These are phyloP conservation scores for Thinocorus orbignyianus DNA, from an alignment of 2,113 vertebrate species.

Conservation along the genomic window DNA sequence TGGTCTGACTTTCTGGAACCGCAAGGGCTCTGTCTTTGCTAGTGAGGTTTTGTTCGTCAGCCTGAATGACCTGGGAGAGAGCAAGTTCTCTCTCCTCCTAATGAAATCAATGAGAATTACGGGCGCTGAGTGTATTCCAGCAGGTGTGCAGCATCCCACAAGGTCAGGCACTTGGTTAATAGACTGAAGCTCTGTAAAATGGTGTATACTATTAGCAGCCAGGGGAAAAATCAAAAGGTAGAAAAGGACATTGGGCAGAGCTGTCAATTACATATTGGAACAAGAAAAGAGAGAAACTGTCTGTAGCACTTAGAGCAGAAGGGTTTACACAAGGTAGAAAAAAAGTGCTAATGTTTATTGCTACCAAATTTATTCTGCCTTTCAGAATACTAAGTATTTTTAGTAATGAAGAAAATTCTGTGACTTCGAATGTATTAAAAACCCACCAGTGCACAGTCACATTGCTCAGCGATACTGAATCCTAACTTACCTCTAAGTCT, in stretches of 20 bases:
- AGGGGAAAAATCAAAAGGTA: constrained; percentile 45
- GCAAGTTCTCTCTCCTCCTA: constrained; percentile 12
- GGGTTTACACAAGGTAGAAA: neutral
- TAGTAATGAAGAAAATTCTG: neutral
- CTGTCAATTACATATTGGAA: constrained; percentile 41
- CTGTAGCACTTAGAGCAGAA: constrained; percentile 1
- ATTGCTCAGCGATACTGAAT: neutral
- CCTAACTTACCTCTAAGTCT: neutral
- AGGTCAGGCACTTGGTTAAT: constrained; percentile 59
- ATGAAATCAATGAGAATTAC: constrained; percentile 62
- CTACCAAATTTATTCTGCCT: neutral
- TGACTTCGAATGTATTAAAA: neutral
- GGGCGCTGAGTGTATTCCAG: neutral
- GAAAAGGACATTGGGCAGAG: constrained; percentile 21
- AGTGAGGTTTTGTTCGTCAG: neutral
- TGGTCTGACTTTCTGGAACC: neutral
- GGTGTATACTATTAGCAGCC: constrained; percentile 38
- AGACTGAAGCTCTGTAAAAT: constrained; percentile 46
- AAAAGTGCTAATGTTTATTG: neutral
- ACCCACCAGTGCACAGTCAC: neutral
- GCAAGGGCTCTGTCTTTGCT: neutral
- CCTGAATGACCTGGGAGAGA: constrained; percentile 3
- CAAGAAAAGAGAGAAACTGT: constrained; percentile 32
- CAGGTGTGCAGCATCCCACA: constrained; percentile 39
- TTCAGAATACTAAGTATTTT: neutral